Percentiles rank a stretch among this genome's conserved stretches.
These are phyloP conservation scores for Hymenopus coronatus DNA, from an alignment of 2,888 invertebrate species.

Conservation along the genomic window DNA sequence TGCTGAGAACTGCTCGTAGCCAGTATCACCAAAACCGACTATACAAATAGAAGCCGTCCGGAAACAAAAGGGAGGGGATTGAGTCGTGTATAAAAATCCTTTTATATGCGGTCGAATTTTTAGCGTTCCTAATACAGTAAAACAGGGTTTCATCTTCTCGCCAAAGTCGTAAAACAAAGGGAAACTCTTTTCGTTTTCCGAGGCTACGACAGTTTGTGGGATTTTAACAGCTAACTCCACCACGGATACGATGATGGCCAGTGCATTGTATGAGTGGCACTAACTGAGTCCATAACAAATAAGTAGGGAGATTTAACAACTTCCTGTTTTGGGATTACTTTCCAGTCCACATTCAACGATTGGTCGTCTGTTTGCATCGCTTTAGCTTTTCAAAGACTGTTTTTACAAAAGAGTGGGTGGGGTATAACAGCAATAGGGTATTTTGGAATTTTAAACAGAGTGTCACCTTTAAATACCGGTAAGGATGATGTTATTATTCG, in stretches of 20 bases:
- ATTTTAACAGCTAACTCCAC: not conserved
- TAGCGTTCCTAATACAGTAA: not conserved
- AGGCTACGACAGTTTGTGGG: not conserved
- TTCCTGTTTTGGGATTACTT: not conserved
- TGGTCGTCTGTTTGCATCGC: no score
- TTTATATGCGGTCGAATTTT: slow-evolving; percentile 6
- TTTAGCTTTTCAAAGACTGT: no score
- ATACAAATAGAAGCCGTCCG: not conserved
- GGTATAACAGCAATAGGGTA: no score
- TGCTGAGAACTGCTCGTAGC: not conserved
- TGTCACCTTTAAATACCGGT: no score
- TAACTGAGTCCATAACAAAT: not conserved
- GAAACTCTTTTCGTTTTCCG: not conserved
- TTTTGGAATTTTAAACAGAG: no score
- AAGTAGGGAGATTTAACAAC: not conserved
- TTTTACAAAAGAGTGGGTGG: no score
- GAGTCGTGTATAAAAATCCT: slow-evolving; percentile 20
- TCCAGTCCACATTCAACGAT: not conserved
- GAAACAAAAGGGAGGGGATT: not conserved
- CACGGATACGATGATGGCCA: not conserved
- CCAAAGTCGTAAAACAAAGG: not conserved
- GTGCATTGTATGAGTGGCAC: not conserved
- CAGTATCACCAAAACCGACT: not conserved
- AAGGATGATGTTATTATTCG: no score
- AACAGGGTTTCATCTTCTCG: not conserved